Evolutionary conservation across 2,797 vertebrate genomes (phyloP).

Genomic region (Astyanax mexicanus): DNA sequence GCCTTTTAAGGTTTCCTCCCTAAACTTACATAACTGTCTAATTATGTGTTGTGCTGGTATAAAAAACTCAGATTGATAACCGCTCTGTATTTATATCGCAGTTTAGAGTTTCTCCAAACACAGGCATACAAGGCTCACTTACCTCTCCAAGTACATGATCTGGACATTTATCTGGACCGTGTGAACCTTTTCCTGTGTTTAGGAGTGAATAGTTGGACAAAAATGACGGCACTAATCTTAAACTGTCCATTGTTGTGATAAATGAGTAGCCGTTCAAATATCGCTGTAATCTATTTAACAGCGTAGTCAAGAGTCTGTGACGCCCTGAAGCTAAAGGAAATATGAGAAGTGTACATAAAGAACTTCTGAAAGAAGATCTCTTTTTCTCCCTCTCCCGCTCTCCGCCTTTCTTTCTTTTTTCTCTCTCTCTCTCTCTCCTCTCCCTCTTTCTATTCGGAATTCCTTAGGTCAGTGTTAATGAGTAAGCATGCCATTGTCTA

Average conservation of each 20-base stretch:
- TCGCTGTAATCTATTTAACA: conserved; percentile 14
- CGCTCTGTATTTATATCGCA: not conserved
- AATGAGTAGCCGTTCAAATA: conserved; percentile 15
- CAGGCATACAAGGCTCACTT: not conserved
- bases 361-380: conserved; percentile 53
- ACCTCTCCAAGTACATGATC: not conserved
- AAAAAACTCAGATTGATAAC: conserved; percentile 11
- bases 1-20: conserved; percentile 40
- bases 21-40: conserved; percentile 24
- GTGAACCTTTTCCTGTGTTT: conserved; percentile 12
- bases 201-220: not conserved
- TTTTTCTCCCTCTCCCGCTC: conserved; percentile 53
- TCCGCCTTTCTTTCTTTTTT: conserved; percentile 39
- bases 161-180: not conserved
- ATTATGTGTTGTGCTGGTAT: conserved; percentile 18
- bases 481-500: not conserved
- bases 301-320: conserved; percentile 22
- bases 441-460: not conserved
- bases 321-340: conserved; percentile 33
- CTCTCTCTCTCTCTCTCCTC: conserved; percentile 39
- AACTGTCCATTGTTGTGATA: conserved; percentile 9
- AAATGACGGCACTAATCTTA: conserved; percentile 8
- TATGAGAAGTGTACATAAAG: conserved; percentile 10
- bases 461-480: not conserved
- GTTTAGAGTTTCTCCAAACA: conserved; percentile 2